These are phyloP conservation scores for Oceanodroma tethys DNA, from an alignment of 2,113 vertebrate species.

Conservation along the genomic window DNA sequence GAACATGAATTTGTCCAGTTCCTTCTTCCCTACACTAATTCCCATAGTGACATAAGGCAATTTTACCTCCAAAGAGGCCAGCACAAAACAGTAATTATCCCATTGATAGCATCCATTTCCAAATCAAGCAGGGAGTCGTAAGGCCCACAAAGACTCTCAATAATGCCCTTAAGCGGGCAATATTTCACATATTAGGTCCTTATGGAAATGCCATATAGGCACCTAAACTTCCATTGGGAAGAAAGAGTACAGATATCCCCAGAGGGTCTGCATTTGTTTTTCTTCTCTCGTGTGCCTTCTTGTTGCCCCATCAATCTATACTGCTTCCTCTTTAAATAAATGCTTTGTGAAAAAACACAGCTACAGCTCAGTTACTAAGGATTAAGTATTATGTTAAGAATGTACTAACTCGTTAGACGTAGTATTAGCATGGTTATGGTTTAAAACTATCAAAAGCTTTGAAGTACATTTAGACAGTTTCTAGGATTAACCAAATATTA, in stretches of 20 bases:
- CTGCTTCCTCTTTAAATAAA: background rate
- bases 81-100: background rate
- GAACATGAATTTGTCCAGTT: background rate
- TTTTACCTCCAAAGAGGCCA: background rate
- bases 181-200: background rate
- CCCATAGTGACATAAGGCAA: background rate
- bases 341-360: background rate
- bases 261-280: background rate
- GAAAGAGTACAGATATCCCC: background rate
- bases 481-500: background rate
- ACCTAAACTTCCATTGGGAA: background rate
- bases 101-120: background rate
- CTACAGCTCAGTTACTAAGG: background rate
- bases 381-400: background rate
- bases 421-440: background rate
- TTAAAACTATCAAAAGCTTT: background rate
- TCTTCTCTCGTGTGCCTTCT: background rate
- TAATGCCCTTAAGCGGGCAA: background rate
- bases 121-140: background rate
- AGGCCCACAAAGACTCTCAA: background rate
- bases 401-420: background rate
- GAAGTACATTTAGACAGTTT: background rate
- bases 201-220: background rate
- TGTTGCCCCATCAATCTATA: background rate
- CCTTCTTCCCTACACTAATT: background rate